These are phyloP conservation scores for Strix aluco DNA, from an alignment of 2,113 vertebrate species.

Conservation along the genomic window DNA sequence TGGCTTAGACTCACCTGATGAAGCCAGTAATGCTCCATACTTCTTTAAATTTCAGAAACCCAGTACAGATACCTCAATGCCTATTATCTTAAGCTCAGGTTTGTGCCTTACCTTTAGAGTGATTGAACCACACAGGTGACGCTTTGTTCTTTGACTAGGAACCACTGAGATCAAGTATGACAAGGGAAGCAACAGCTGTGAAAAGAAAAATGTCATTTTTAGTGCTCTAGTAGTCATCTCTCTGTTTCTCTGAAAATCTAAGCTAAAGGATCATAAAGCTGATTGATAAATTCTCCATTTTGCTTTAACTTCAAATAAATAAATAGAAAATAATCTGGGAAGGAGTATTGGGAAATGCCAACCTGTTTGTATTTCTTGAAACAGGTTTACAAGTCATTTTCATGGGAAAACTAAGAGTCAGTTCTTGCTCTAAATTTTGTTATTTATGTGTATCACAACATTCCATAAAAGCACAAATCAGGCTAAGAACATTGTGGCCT, in stretches of 20 bases:
- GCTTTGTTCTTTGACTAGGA: not conserved
- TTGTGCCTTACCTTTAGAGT: not conserved
- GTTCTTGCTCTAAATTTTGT: not conserved
- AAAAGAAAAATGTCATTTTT: not conserved
- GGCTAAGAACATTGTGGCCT: not conserved
- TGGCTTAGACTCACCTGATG: not conserved
- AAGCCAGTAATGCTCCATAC: not conserved
- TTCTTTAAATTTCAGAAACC: not conserved
- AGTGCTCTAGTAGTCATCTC: not conserved
- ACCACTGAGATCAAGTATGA: not conserved
- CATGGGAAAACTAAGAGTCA: not conserved
- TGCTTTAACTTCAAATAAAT: not conserved
- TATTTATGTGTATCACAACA: not conserved
- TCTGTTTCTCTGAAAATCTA: not conserved
- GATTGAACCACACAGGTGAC: not conserved
- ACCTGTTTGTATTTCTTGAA: not conserved
- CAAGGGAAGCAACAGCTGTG: not conserved
- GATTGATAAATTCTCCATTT: not conserved
- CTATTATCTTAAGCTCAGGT: not conserved
- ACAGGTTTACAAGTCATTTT: not conserved
- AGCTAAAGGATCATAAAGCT: not conserved
- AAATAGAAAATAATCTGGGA: not conserved
- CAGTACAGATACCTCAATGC: not conserved
- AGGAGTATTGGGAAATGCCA: not conserved
- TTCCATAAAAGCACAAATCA: not conserved